Evolutionary conservation across 1,140 invertebrate genomes (phyloP).

Genomic region (Diuraphis noxia): DNA sequence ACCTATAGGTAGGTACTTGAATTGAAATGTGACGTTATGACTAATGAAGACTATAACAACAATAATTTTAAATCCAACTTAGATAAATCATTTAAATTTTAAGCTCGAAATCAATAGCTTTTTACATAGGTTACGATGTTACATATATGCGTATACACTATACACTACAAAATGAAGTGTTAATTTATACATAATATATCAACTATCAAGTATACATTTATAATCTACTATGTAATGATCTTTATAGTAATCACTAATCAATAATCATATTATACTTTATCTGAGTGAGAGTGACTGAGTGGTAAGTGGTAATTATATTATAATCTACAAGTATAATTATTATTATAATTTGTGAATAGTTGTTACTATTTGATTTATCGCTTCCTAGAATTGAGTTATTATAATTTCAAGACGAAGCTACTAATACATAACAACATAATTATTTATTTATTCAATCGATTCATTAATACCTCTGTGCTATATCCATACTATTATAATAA

Average conservation of each 20-base stretch:
- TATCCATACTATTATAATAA: background rate
- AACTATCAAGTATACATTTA: background rate
- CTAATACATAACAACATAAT: too few relatives aligned
- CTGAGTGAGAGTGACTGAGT: background rate
- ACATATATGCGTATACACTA: too few relatives aligned
- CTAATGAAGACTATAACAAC: background rate
- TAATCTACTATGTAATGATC: background rate
- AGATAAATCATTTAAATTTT: background rate
- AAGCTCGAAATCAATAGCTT: background rate
- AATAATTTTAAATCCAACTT: background rate
- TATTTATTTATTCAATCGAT: background rate
- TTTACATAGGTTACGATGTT: too few relatives aligned
- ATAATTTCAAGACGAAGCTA: background rate
- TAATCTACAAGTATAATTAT: background rate
- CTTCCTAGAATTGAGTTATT: background rate
- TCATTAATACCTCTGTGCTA: background rate
- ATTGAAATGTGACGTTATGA: background rate
- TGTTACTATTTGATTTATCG: background rate
- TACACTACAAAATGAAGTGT: background rate
- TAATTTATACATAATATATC: background rate
- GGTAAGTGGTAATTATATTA: too few relatives aligned
- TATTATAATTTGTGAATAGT: background rate
- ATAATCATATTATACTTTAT: background rate
- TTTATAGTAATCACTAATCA: background rate
- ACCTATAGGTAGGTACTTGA: background rate